Evolutionary conservation across 2,888 invertebrate genomes (phyloP), one percentile per base, ranked within the genome.

Genomic region (Eulithis prunata): DNA sequence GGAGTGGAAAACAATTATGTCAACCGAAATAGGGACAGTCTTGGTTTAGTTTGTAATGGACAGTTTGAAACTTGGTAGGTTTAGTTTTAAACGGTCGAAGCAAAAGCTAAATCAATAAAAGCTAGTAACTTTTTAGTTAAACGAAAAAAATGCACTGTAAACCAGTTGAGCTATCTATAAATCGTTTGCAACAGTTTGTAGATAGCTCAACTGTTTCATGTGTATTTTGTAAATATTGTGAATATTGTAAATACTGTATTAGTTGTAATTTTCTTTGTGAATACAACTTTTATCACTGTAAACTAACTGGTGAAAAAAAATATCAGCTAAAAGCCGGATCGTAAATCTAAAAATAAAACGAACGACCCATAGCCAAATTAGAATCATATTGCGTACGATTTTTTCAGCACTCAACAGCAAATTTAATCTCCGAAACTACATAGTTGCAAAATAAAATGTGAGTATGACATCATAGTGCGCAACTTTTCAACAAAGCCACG

Each of bases 1-100:
- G 64, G 52, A 68, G 62, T 70, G 65, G 71, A 67, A 70, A 73
- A 73, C 73, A 70, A 69, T 73, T 73, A 70, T 66, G 69, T 69
- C 54, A 46, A 67, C 63, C 57, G 57, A 57, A 68, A 64, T 36
- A 64, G 60, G 60, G 61, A 38, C 61, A 64, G 57, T 61, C 61
- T 64, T 63, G 62, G 62, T 61, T 49, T 55, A 57, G 57, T 55
- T 58, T 36, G 53, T 60, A 67, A 64, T 68, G 62, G 57, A 65
- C 53, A 51, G 54, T 43, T 61, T 51, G 63, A 63, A 56, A 60
- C 49, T 60, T 61, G 41, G 28, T 36, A 41, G 4, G 43, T 53
- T 61, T 43, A 11, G 46, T 59, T 66, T 55, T 58, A 38, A 46
- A 62, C 53, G 46, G 36, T 13, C 13, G n/a, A n/a, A 14, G 41